phyloP scores from a whole-genome alignment of 2,797 vertebrate species.

The Myoxocephalus aenaeus region DNA sequence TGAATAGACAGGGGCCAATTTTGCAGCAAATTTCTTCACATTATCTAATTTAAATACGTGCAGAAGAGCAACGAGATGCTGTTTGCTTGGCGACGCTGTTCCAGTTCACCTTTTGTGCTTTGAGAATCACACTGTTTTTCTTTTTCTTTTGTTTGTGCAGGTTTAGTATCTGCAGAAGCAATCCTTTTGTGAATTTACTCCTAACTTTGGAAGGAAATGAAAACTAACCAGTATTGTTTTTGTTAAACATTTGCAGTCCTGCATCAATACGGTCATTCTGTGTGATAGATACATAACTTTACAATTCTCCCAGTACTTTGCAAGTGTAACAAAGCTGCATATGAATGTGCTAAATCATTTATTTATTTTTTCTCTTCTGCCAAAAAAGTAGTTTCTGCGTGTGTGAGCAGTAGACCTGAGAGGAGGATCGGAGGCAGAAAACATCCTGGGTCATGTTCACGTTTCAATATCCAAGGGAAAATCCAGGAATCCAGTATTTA shows the following conservation, averaged over 20 bases:
- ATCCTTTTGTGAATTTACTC: neutral
- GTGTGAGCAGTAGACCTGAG: constrained; percentile 28
- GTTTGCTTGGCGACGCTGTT: no score
- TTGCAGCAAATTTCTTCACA: no score
- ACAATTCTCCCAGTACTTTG: neutral
- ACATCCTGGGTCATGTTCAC: constrained; percentile 60
- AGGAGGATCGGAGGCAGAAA: constrained; percentile 28
- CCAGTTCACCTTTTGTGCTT: no score
- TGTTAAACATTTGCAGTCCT: neutral
- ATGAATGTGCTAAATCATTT: neutral
- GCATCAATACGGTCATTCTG: neutral
- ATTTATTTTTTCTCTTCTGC: neutral
- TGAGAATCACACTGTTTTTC: no score
- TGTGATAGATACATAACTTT: neutral
- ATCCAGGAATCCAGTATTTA: constrained; percentile 75
- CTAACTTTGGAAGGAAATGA: neutral
- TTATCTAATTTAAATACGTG: no score
- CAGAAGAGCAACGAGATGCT: no score
- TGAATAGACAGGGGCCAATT: no score
- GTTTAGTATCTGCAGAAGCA: no score
- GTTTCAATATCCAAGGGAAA: constrained; percentile 66
- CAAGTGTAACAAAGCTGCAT: neutral
- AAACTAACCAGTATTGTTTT: neutral
- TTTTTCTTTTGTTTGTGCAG: no score
- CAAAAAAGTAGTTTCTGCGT: neutral